Evolutionary conservation across 2,797 vertebrate genomes (phyloP).

Genomic region (Enteromius afrohamiltoni): DNA sequence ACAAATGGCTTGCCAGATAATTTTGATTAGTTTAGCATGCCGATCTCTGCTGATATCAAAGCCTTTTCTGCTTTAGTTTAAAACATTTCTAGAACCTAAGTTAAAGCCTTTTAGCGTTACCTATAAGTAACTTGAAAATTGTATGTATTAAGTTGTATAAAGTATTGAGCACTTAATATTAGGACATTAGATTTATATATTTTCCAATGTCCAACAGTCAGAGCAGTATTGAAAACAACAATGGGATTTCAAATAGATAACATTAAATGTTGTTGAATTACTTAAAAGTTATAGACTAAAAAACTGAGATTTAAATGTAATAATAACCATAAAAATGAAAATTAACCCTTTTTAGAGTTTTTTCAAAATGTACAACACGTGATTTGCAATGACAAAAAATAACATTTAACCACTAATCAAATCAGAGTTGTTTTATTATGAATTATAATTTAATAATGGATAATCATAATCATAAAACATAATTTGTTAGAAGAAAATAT

Average conservation of each 20-base stretch:
- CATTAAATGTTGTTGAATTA: background rate
- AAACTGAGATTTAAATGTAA: background rate
- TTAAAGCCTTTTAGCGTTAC: background rate
- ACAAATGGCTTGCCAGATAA: background rate
- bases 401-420: background rate
- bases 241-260: background rate
- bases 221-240: background rate
- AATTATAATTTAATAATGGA: background rate
- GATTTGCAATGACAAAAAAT: background rate
- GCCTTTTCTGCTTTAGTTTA: background rate
- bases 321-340: background rate
- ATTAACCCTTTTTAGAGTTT: rapidly evolving
- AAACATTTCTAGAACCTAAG: background rate
- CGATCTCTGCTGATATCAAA: background rate
- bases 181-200: background rate
- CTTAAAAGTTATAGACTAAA: background rate
- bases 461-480: too few species aligned
- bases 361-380: too few species aligned
- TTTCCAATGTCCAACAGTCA: background rate
- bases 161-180: background rate
- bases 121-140: background rate
- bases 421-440: background rate
- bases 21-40: constrained; percentile 2
- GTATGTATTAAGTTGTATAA: background rate
- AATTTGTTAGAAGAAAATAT: background rate